These are phyloP conservation scores for Agrenia bidenticulata DNA, from an alignment of 2,888 invertebrate species.

Conservation along the genomic window DNA sequence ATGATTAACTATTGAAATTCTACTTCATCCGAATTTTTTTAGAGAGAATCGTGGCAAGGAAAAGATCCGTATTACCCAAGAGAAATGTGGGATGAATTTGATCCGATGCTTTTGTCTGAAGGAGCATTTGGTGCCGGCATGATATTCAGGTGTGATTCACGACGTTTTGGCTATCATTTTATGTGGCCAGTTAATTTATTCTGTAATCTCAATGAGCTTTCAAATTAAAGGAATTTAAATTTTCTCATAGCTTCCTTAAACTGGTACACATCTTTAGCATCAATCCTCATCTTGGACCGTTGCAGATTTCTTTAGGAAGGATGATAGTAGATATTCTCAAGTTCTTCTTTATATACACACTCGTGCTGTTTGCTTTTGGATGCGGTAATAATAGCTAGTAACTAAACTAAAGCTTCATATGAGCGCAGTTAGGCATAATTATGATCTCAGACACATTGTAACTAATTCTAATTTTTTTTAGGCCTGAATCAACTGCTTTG, in stretches of 20 bases:
- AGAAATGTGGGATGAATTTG: slow-evolving; percentile 87
- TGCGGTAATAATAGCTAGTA: slow-evolving; percentile 67
- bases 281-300: slow-evolving; percentile 87
- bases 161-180: not conserved
- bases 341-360: slow-evolving; percentile 84
- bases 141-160: slow-evolving; percentile 71
- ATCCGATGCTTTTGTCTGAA: slow-evolving; percentile 89
- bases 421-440: not conserved
- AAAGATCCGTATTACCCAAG: slow-evolving; percentile 73
- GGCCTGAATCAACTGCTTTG: slow-evolving; percentile 85
- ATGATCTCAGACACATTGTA: not conserved
- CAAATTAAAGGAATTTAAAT: slow-evolving; percentile 6
- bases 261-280: slow-evolving; percentile 89
- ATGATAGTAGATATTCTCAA: slow-evolving; percentile 91
- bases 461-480: slow-evolving; percentile 55
- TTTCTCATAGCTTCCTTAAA: slow-evolving; percentile 76
- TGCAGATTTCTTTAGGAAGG: slow-evolving; percentile 86
- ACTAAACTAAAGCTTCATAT: not conserved
- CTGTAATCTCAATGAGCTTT: not conserved
- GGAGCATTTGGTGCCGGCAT: slow-evolving; percentile 93
- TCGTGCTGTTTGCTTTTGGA: slow-evolving; percentile 87
- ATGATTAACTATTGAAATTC: too few species aligned
- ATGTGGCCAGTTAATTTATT: too few species aligned
- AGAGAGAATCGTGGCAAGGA: slow-evolving; percentile 60
- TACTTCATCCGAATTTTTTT: too few species aligned